phyloP scores from a whole-genome alignment of 1,140 invertebrate genomes.

The Phocides pigmalion region DNA sequence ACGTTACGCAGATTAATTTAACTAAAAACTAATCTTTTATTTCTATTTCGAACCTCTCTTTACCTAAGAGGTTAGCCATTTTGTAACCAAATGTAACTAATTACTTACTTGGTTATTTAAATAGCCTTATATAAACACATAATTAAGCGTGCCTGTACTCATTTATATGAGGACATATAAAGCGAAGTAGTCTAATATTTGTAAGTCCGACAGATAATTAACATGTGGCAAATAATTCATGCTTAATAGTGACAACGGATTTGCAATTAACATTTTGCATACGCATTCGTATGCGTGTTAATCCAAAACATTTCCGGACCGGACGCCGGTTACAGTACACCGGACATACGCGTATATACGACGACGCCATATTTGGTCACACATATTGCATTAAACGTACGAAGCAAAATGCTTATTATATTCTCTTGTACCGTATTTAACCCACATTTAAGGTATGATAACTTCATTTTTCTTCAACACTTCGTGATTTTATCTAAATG shows the following conservation, averaged over 20 bases:
- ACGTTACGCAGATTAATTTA: no score
- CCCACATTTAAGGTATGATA: conserved; percentile 8
- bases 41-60: no score
- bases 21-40: no score
- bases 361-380: conserved; percentile 5
- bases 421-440: conserved; percentile 3
- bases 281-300: neutral
- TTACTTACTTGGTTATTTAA: no score
- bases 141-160: no score
- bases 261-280: conserved; percentile 5
- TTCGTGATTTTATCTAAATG: conserved; percentile 13
- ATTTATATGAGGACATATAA: no score
- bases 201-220: neutral
- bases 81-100: no score
- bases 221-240: neutral
- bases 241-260: neutral
- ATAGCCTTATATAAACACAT: no score
- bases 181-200: neutral
- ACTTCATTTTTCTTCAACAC: conserved; percentile 21
- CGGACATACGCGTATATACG: conserved; percentile 3
- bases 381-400: neutral
- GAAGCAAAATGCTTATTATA: conserved; percentile 5
- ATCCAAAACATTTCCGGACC: conserved; percentile 12
- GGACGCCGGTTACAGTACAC: conserved; percentile 5
- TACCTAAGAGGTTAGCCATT: no score